These are phyloP conservation scores for Aptenodytes forsteri DNA, from an alignment of 2,113 vertebrate genomes.

Conservation along the genomic window DNA sequence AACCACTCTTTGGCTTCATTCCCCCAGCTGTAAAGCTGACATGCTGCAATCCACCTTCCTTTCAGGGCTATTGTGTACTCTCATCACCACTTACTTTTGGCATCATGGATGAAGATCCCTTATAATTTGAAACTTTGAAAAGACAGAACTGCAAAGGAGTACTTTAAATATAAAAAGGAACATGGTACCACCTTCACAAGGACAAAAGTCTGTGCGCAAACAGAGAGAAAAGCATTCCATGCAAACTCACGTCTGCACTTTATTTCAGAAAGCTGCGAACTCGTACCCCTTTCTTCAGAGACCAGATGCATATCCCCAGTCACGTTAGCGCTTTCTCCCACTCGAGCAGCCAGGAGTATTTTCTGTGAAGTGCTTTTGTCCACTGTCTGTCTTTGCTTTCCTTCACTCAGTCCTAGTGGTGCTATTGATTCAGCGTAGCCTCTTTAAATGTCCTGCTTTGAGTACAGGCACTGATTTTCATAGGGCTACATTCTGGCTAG, in stretches of 20 bases:
- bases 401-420: background rate
- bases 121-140: background rate
- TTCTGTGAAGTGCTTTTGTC: constrained; percentile 34
- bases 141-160: background rate
- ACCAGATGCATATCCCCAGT: background rate
- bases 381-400: background rate
- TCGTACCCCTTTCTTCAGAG: background rate
- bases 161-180: background rate
- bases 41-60: background rate
- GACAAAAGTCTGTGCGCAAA: background rate
- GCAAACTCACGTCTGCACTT: background rate
- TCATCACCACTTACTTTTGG: background rate
- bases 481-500: background rate
- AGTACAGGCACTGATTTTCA: background rate
- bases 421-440: background rate
- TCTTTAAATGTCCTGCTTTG: background rate
- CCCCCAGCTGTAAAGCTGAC: background rate
- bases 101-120: background rate
- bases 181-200: background rate
- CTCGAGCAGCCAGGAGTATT: background rate
- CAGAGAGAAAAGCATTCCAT: background rate
- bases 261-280: background rate
- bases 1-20: background rate
- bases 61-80: background rate
- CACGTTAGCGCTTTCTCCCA: background rate